phyloP scores from a whole-genome alignment of 1,140 invertebrate genomes.

The Oncopodura yosiiana region DNA sequence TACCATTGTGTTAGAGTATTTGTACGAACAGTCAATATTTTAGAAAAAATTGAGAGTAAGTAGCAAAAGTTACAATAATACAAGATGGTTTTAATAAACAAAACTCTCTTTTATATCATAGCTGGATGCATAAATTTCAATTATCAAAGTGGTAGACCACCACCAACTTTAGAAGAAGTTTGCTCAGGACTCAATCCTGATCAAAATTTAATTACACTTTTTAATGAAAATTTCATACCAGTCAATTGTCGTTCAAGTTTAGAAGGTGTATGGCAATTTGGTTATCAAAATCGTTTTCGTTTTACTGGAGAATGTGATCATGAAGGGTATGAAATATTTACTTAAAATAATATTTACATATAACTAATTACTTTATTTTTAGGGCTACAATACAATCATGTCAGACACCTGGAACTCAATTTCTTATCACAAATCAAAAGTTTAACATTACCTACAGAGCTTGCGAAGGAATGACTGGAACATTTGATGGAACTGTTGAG shows the following conservation, averaged over 20 bases:
- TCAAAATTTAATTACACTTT: slow-evolving; percentile 73
- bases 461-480: slow-evolving; percentile 72
- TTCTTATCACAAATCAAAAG: slow-evolving; percentile 92
- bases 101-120: slow-evolving; percentile 35
- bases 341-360: not conserved
- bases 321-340: not conserved
- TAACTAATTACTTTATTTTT: not conserved
- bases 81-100: slow-evolving; percentile 1
- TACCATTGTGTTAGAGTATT: slow-evolving; percentile 76
- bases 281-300: slow-evolving; percentile 71
- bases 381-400: slow-evolving; percentile 73
- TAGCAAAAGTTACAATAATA: slow-evolving; percentile 20
- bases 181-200: slow-evolving; percentile 61
- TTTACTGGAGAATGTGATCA: slow-evolving; percentile 83
- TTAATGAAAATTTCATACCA: slow-evolving; percentile 79
- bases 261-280: slow-evolving; percentile 91
- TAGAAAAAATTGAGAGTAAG: slow-evolving; percentile 78
- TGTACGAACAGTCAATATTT: slow-evolving; percentile 76
- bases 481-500: slow-evolving; percentile 79
- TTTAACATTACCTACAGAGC: slow-evolving; percentile 89
- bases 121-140: slow-evolving; percentile 61
- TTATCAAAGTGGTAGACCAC: too few relatives aligned
- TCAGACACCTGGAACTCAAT: slow-evolving; percentile 89
- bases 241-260: slow-evolving; percentile 85
- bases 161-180: slow-evolving; percentile 63